These are phyloP conservation scores for Coptodon bakossiorum DNA, from an alignment of 2,113 vertebrate species.

Conservation along the genomic window DNA sequence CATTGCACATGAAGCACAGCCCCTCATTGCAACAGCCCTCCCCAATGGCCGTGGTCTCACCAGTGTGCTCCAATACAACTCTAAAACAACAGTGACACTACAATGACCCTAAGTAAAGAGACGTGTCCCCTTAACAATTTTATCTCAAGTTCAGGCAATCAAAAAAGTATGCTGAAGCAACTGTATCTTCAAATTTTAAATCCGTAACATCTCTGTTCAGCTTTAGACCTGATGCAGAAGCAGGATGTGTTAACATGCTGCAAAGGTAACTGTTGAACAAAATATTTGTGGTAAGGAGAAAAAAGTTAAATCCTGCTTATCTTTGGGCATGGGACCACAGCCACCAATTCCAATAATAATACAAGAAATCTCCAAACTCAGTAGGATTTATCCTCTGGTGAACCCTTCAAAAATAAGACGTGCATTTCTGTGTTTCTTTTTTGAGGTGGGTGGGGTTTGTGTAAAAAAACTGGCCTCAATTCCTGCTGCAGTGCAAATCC, in stretches of 20 bases:
- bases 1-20: neutral
- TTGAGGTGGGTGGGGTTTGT: neutral
- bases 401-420: neutral
- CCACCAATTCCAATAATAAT: constrained; percentile 1
- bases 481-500: neutral
- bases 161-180: neutral
- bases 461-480: neutral
- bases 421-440: neutral
- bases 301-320: neutral
- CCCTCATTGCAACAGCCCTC: no score
- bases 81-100: neutral
- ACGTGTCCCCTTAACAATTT: neutral
- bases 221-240: neutral
- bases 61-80: neutral
- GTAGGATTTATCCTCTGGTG: neutral
- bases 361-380: neutral
- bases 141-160: neutral
- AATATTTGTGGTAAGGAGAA: neutral
- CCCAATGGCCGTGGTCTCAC: neutral
- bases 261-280: neutral
- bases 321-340: neutral
- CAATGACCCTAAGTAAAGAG: constrained; percentile 9
- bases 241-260: neutral
- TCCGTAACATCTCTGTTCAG: neutral
- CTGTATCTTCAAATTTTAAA: neutral